A percentile compares a stretch with the other conserved stretches of the same genome.
Conservation (phyloP, 2,113 vertebrate genomes). For the Agapornis roseicollis region DNA sequence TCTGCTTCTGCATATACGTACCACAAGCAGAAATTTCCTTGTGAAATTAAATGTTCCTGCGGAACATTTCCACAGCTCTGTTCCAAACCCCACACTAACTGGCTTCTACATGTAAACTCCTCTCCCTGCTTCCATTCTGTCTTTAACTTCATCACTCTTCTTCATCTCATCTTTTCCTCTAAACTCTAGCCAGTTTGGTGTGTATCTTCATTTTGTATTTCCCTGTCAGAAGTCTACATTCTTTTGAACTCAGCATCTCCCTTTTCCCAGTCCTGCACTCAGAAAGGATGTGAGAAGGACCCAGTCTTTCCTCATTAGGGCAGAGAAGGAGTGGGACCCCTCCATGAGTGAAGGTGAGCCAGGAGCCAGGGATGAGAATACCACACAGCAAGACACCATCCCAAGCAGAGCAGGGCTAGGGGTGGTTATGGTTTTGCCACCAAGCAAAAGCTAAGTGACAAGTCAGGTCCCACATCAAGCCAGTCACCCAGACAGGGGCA, state of each 20-base stretch:
- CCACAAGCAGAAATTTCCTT: neutral
- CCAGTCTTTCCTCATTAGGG: neutral
- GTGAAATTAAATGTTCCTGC: constrained; percentile 23
- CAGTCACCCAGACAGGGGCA: neutral
- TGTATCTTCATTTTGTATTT: neutral
- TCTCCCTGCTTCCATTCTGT: neutral
- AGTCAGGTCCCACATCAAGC: neutral
- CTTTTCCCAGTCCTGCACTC: neutral
- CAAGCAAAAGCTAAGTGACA: neutral
- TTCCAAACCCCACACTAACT: neutral
- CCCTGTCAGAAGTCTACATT: neutral
- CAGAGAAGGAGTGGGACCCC: neutral
- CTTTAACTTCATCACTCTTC: neutral
- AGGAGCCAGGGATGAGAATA: neutral
- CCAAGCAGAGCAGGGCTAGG: neutral
- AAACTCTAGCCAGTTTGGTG: neutral
- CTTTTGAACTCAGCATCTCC: neutral
- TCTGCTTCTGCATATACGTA: constrained; percentile 19
- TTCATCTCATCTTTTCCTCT: neutral
- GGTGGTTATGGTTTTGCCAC: neutral
- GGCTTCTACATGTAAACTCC: neutral
- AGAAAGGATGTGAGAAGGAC: neutral
- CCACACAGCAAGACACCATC: neutral
- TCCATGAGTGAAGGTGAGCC: neutral
- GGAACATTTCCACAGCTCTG: neutral